Conservation (phyloP, 2,113 vertebrate species). For the Pogona vitticeps region DNA sequence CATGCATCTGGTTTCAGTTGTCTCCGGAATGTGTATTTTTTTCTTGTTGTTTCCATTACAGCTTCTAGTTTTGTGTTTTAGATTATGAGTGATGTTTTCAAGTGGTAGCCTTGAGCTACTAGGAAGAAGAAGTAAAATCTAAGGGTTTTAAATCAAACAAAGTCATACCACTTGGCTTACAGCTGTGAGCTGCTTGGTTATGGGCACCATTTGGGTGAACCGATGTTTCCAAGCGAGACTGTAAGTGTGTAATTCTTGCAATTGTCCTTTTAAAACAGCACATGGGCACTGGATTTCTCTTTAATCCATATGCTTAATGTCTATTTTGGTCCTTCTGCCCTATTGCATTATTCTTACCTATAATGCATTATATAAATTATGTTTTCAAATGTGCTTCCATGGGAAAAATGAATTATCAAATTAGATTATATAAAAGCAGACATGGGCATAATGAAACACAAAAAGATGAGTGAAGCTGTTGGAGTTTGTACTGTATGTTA, state of each 20-base stretch:
- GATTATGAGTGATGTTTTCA: too few species aligned
- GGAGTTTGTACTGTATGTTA: not conserved
- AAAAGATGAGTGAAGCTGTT: not conserved
- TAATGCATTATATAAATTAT: constrained; percentile 5
- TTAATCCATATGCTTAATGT: not conserved
- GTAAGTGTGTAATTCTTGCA: not conserved
- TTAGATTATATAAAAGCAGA: not conserved
- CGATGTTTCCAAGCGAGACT: not conserved
- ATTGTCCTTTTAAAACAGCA: not conserved
- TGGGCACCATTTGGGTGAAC: too few species aligned
- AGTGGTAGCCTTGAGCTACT: too few species aligned
- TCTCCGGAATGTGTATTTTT: too few species aligned
- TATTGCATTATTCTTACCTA: not conserved
- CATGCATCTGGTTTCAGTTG: too few species aligned
- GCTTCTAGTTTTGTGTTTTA: too few species aligned
- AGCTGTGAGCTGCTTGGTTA: too few species aligned
- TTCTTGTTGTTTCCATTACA: too few species aligned
- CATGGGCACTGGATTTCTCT: not conserved
- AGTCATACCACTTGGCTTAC: too few species aligned
- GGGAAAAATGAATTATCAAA: not conserved
- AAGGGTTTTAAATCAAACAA: too few species aligned
- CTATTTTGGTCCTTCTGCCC: not conserved
- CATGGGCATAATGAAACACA: not conserved
- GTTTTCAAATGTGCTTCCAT: constrained; percentile 11
- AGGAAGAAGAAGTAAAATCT: too few species aligned